Evolutionary conservation across 2,797 vertebrate species (phyloP).

Genomic region (Melanotaenia parkinsoni): DNA sequence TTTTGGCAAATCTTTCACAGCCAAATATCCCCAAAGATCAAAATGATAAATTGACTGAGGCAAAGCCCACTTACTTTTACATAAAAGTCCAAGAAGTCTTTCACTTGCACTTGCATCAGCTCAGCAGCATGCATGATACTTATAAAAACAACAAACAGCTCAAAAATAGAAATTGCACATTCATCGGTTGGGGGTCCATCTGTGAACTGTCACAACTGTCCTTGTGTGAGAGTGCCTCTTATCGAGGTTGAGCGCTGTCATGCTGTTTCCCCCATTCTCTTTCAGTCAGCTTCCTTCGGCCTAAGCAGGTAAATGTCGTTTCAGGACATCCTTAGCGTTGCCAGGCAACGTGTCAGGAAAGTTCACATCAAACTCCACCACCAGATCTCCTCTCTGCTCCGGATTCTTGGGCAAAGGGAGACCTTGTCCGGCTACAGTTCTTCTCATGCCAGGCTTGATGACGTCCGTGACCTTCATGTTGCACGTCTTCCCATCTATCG

Average conservation of each 20-base stretch:
- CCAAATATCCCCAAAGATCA: slow-evolving; percentile 44
- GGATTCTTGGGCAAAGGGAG: slow-evolving; percentile 97
- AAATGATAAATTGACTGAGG: slow-evolving; percentile 48
- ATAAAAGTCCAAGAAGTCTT: slow-evolving; percentile 62
- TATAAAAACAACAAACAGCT: slow-evolving; percentile 72
- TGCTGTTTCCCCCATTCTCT: slow-evolving; percentile 15
- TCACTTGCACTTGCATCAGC: slow-evolving; percentile 64
- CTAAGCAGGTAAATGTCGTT: slow-evolving; percentile 94
- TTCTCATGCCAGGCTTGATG: slow-evolving; percentile 96
- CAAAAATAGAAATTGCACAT: slow-evolving; percentile 85
- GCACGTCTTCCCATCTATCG: slow-evolving; percentile 95
- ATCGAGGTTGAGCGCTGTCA: slow-evolving; percentile 29
- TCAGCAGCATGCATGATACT: slow-evolving; percentile 79
- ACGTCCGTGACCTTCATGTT: slow-evolving; percentile 98
- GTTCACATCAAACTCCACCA: slow-evolving; percentile 97
- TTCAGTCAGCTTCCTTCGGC: slow-evolving; percentile 65
- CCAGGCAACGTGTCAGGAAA: slow-evolving; percentile 94
- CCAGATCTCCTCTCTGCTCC: slow-evolving; percentile 95
- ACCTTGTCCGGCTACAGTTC: slow-evolving; percentile 94
- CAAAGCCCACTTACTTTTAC: slow-evolving; percentile 58
- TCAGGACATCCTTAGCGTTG: slow-evolving; percentile 96
- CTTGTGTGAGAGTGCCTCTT: slow-evolving; percentile 22
- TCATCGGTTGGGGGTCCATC: slow-evolving; percentile 66
- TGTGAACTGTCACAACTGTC: slow-evolving; percentile 61
- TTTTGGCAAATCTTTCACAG: slow-evolving; percentile 43